These are phyloP conservation scores for Myoxocephalus aenaeus DNA, from an alignment of 2,797 vertebrate genomes.

Conservation along the genomic window DNA sequence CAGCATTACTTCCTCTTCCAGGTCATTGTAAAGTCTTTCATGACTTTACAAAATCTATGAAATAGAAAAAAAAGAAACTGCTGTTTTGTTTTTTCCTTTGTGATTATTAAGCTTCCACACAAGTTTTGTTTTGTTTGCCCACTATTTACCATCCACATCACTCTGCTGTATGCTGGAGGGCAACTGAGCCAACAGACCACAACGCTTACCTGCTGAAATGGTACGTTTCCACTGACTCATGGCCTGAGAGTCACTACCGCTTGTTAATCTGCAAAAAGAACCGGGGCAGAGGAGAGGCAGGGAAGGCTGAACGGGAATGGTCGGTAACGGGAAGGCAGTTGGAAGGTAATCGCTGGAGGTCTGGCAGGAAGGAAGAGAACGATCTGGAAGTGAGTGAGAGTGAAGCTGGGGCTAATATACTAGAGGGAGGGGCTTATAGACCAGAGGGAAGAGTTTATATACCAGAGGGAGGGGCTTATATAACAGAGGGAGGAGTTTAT, in stretches of 20 bases:
- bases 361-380: too few species aligned
- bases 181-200: constrained; percentile 15
- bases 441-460: too few species aligned
- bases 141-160: constrained; percentile 17
- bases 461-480: too few species aligned
- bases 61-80: constrained; percentile 23
- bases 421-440: too few species aligned
- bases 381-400: too few species aligned
- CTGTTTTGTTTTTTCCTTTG: constrained; percentile 12
- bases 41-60: constrained; percentile 22
- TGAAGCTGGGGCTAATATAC: too few species aligned
- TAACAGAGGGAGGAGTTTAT: too few species aligned
- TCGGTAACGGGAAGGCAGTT: too few species aligned
- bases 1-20: neutral
- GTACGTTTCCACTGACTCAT: constrained; percentile 6
- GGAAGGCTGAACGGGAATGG: too few species aligned
- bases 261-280: neutral
- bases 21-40: constrained; percentile 3
- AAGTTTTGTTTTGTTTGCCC: neutral
- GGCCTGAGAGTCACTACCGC: neutral
- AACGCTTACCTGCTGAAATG: constrained; percentile 25
- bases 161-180: constrained; percentile 35
- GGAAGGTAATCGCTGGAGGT: neutral
- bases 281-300: neutral
- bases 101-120: constrained; percentile 28